phyloP scores from a whole-genome alignment of 1,140 invertebrate species.

The Microplitis demolitor region DNA sequence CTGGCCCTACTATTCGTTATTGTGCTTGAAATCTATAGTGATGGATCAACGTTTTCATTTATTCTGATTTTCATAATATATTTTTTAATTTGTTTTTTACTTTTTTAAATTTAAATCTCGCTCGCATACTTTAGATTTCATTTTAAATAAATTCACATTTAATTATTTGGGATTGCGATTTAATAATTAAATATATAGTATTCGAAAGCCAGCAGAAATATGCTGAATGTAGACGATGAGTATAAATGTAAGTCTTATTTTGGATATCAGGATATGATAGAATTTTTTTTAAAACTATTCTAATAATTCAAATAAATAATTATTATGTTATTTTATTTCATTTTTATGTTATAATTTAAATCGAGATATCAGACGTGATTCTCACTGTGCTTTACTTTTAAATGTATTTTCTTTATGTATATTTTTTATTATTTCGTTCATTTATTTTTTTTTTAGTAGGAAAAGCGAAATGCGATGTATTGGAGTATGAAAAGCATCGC shows the following conservation, averaged over 20 bases:
- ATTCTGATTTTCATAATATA: conserved; percentile 28
- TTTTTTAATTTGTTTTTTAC: conserved; percentile 37
- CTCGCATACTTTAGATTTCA: background rate
- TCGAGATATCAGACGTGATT: conserved; percentile 11
- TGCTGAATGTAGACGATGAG: conserved; percentile 7
- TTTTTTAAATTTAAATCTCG: conserved; percentile 25
- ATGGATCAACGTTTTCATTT: conserved; percentile 51
- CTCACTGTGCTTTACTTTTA: background rate
- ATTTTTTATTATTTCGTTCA: background rate
- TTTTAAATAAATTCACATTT: conserved; percentile 19
- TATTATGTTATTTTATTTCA: conserved; percentile 2
- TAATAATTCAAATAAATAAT: conserved; percentile 12
- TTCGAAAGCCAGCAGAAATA: conserved; percentile 9
- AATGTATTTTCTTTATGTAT: background rate
- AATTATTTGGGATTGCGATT: conserved; percentile 1
- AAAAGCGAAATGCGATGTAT: conserved; percentile 20
- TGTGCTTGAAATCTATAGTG: conserved; percentile 53
- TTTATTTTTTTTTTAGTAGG: conserved; percentile 2
- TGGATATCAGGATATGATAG: background rate
- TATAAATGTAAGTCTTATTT: conserved; percentile 14
- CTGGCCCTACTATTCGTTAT: conserved; percentile 61
- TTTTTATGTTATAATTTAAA: background rate
- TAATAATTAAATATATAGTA: conserved; percentile 26
- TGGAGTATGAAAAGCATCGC: conserved; percentile 20
- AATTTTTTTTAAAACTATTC: conserved; percentile 20